Conservation (phyloP, 2,888 invertebrate species). For the Phorcus lineatus region DNA sequence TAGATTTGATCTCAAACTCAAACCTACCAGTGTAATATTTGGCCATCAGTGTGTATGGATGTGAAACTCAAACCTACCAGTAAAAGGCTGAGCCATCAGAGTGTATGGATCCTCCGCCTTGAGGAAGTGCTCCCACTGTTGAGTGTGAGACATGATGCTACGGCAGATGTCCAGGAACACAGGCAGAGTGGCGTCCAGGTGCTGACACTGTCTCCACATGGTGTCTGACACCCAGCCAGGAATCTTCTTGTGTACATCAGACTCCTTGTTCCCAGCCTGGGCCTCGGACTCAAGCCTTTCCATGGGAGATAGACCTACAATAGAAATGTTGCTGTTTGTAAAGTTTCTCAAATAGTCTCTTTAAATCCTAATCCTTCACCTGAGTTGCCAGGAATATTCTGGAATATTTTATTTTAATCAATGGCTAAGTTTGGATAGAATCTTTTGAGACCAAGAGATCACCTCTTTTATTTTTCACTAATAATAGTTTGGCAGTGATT, state of each 20-base stretch:
- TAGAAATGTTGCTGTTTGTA: neutral
- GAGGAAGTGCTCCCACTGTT: conserved; percentile 69
- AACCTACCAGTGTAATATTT: no score
- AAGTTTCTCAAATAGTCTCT: no score
- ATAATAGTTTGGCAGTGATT: no score
- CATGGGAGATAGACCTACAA: conserved; percentile 65
- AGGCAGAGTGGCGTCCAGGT: conserved; percentile 65
- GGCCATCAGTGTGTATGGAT: no score
- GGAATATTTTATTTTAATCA: no score
- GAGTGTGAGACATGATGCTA: conserved; percentile 59
- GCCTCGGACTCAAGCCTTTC: conserved; percentile 65
- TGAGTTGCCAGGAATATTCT: no score
- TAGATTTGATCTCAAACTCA: no score
- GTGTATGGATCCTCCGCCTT: conserved; percentile 59
- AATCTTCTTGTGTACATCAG: conserved; percentile 48
- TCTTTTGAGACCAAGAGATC: no score
- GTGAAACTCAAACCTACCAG: neutral
- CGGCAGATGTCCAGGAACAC: conserved; percentile 62
- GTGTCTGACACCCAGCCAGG: conserved; percentile 67
- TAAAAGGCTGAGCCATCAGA: conserved; percentile 49
- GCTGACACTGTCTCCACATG: conserved; percentile 71
- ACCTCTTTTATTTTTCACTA: no score
- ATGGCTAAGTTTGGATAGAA: no score
- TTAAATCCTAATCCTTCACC: no score
- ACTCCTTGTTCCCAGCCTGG: conserved; percentile 46